Conservation (phyloP, 2,797 vertebrate species). For the Rhinoraja longicauda region DNA sequence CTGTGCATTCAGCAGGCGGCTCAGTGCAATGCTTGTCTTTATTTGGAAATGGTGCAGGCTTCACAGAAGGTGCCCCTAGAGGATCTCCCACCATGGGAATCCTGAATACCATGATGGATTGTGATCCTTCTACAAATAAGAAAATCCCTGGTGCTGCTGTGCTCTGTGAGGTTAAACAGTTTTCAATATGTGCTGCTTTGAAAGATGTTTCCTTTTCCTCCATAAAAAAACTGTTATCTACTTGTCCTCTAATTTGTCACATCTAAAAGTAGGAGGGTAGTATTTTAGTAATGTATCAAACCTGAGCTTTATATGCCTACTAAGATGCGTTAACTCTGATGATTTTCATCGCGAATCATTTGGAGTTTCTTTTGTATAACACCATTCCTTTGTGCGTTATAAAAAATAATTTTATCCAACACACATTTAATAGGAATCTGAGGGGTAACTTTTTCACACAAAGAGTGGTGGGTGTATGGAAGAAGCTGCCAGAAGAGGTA, state of each 20-base stretch:
- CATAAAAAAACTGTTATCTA: constrained; percentile 51
- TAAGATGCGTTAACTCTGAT: not conserved
- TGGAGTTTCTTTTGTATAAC: no score
- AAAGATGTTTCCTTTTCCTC: constrained; percentile 54
- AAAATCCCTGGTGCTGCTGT: constrained; percentile 48
- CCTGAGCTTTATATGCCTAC: not conserved
- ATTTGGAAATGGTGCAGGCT: constrained; percentile 40
- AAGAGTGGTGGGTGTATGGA: no score
- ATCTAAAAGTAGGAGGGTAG: constrained; percentile 46
- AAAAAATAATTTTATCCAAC: no score
- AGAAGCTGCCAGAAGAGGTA: no score
- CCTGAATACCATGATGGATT: constrained; percentile 64
- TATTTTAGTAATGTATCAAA: constrained; percentile 43
- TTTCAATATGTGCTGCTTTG: constrained; percentile 55
- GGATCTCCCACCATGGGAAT: constrained; percentile 40
- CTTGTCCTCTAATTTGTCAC: constrained; percentile 52
- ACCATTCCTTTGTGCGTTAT: no score
- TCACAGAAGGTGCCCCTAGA: constrained; percentile 40
- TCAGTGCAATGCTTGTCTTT: constrained; percentile 24
- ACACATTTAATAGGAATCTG: no score
- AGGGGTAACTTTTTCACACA: no score
- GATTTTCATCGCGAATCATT: not conserved
- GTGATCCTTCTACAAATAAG: constrained; percentile 54
- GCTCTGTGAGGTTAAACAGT: constrained; percentile 66
- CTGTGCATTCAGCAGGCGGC: not conserved